Percentiles rank a stretch among this genome's conserved stretches.
Evolutionary conservation across 2,888 invertebrate genomes (phyloP).

Genomic region (Limnephilus rhombicus): DNA sequence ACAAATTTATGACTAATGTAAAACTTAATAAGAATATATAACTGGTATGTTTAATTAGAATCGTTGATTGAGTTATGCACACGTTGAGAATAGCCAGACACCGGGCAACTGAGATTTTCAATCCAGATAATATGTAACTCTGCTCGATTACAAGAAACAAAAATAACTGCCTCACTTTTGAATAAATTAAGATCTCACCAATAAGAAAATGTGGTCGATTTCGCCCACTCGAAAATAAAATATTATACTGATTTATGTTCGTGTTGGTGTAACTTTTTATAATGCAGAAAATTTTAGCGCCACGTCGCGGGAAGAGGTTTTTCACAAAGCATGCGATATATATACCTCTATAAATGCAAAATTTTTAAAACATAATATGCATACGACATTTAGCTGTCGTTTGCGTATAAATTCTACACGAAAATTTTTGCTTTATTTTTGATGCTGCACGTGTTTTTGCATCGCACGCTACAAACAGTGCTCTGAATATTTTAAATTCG

Average conservation of each 20-base stretch:
- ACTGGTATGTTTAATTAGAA: background rate
- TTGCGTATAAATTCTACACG: background rate
- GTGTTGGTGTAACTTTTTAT: background rate
- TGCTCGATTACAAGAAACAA: background rate
- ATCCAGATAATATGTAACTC: background rate
- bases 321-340: background rate
- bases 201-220: background rate
- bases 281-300: background rate
- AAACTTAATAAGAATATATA: background rate
- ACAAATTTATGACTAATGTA: background rate
- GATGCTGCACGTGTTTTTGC: background rate
- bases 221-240: conserved; percentile 6
- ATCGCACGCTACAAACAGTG: background rate
- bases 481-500: background rate
- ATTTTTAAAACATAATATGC: too few species aligned
- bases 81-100: background rate
- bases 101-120: background rate
- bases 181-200: background rate
- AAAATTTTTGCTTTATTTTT: background rate
- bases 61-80: background rate
- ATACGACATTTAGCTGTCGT: background rate
- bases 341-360: background rate
- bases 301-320: background rate
- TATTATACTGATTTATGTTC: conserved; percentile 3
- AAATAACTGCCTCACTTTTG: background rate